A percentile compares a stretch with the other conserved stretches of the same genome.
Evolutionary conservation across 1,140 invertebrate species (phyloP).

Genomic region (Choristoneura fumiferana): DNA sequence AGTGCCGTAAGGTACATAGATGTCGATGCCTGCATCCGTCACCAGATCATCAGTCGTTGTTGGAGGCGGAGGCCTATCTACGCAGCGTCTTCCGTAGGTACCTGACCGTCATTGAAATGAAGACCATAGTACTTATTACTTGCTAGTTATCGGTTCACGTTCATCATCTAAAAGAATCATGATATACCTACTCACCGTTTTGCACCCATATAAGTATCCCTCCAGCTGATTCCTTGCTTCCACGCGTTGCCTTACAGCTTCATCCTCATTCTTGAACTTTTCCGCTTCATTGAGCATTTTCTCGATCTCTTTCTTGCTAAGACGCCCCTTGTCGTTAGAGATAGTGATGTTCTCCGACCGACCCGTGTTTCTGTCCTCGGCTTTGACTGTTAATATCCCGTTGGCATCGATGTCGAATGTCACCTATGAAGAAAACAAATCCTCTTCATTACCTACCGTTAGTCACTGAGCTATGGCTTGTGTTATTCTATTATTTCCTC

Average conservation of each 20-base stretch:
- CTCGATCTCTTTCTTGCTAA: slow-evolving; percentile 95
- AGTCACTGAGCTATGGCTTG: too few relatives aligned
- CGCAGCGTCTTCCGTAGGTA: too few relatives aligned
- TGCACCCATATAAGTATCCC: slow-evolving; percentile 89
- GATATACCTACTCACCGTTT: slow-evolving; percentile 76
- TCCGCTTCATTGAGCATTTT: slow-evolving; percentile 92
- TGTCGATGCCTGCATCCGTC: too few relatives aligned
- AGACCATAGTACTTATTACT: too few relatives aligned
- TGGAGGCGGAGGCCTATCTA: too few relatives aligned
- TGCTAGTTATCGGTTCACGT: too few relatives aligned
- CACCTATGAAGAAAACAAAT: slow-evolving; percentile 78
- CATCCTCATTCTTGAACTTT: slow-evolving; percentile 84
- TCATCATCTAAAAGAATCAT: too few relatives aligned
- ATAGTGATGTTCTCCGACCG: slow-evolving; percentile 90
- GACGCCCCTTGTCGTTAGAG: slow-evolving; percentile 94
- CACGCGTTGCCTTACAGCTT: slow-evolving; percentile 83
- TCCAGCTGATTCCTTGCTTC: slow-evolving; percentile 90
- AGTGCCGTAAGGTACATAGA: too few relatives aligned
- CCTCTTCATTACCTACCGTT: too few relatives aligned
- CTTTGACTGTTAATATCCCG: slow-evolving; percentile 89
- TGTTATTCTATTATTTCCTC: too few relatives aligned
- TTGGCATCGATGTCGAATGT: slow-evolving; percentile 90
- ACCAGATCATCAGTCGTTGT: too few relatives aligned
- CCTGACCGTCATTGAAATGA: too few relatives aligned
- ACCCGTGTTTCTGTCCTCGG: slow-evolving; percentile 88